phyloP scores from a whole-genome alignment of 2,888 invertebrate genomes.

The Mycalesis mineus region DNA sequence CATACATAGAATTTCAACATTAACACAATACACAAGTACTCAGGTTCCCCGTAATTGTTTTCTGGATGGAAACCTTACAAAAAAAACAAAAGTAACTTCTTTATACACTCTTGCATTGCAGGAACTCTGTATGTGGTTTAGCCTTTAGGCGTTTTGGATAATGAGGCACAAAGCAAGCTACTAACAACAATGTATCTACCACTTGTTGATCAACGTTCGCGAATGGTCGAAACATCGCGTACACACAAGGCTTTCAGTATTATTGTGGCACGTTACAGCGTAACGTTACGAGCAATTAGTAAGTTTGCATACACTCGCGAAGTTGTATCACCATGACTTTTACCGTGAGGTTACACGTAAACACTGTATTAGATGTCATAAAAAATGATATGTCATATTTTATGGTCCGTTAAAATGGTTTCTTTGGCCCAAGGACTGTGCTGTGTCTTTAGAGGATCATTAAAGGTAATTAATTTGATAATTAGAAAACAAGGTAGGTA shows the following conservation, averaged over 20 bases:
- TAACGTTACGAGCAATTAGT: slow-evolving; percentile 54
- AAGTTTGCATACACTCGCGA: slow-evolving; percentile 47
- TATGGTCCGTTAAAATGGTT: slow-evolving; percentile 7
- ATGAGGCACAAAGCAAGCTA: too few species aligned
- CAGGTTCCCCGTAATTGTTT: too few species aligned
- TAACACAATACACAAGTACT: too few species aligned
- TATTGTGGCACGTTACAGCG: slow-evolving; percentile 11
- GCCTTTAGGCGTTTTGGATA: too few species aligned
- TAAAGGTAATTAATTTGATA: not conserved
- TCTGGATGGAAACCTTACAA: too few species aligned
- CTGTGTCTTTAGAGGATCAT: not conserved
- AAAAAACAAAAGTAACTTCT: too few species aligned
- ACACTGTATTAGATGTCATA: slow-evolving; percentile 9
- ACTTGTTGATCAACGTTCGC: not conserved
- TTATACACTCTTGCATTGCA: too few species aligned
- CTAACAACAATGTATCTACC: slow-evolving; percentile 4
- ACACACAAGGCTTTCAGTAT: not conserved
- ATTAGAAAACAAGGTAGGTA: too few species aligned
- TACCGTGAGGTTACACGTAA: slow-evolving; percentile 18
- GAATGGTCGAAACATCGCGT: not conserved
- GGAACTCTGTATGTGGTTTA: too few species aligned
- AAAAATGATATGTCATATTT: not conserved
- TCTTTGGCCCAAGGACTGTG: not conserved
- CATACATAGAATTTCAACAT: too few species aligned
- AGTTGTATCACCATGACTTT: slow-evolving; percentile 32